A percentile compares a stretch with the other conserved stretches of the same genome.
Evolutionary conservation across 2,888 invertebrate genomes (phyloP).

Genomic region (Apotomis betuletana): DNA sequence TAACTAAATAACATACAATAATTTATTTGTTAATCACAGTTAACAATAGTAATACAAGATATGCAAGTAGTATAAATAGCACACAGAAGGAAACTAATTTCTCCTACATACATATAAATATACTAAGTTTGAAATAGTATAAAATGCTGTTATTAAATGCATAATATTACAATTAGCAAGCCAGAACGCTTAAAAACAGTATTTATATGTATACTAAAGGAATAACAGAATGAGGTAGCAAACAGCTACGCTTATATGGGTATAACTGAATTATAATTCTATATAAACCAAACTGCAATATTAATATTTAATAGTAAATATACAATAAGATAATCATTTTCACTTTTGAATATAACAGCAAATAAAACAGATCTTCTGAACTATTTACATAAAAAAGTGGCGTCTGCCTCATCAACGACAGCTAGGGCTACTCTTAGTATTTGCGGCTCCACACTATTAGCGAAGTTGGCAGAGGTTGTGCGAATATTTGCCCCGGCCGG

Average conservation of each 20-base stretch:
- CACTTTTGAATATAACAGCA: slow-evolving; percentile 15
- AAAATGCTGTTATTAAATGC: slow-evolving; percentile 47
- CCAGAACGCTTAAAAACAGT: slow-evolving; percentile 11
- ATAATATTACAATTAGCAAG: slow-evolving; percentile 24
- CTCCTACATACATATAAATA: background rate
- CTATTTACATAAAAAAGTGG: slow-evolving; percentile 23
- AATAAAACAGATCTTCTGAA: slow-evolving; percentile 36
- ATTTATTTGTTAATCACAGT: slow-evolving; percentile 38
- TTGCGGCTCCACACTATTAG: too few relatives aligned
- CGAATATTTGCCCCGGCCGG: too few relatives aligned
- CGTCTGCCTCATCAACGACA: background rate
- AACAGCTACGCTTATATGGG: slow-evolving; percentile 7
- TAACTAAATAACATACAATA: slow-evolving; percentile 31
- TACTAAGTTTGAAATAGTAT: slow-evolving; percentile 13
- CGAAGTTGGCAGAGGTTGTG: too few relatives aligned
- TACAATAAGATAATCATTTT: background rate
- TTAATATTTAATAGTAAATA: slow-evolving; percentile 12
- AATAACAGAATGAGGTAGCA: slow-evolving; percentile 18
- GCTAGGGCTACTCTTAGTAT: slow-evolving; percentile 3
- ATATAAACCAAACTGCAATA: slow-evolving; percentile 11
- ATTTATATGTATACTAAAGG: slow-evolving; percentile 13
- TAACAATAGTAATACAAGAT: slow-evolving; percentile 32
- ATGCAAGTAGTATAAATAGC: slow-evolving; percentile 20
- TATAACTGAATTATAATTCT: slow-evolving; percentile 3
- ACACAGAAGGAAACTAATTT: slow-evolving; percentile 9